These are phyloP conservation scores for Autographa pulchrina DNA, from an alignment of 2,888 invertebrate species.

Conservation along the genomic window DNA sequence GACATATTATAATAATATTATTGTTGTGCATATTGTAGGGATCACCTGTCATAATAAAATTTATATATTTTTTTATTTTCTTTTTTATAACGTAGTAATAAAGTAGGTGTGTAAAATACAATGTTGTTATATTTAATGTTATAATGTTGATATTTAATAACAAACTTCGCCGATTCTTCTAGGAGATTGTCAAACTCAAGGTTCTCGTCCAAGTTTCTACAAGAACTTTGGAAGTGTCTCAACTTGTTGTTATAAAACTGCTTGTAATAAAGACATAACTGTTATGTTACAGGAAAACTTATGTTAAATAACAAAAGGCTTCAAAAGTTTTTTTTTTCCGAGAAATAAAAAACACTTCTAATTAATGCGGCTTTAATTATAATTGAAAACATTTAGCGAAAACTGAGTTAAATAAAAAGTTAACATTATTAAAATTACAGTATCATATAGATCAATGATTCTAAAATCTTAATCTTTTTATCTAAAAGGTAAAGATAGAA, in stretches of 20 bases:
- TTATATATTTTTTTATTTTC: too few relatives aligned
- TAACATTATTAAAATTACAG: too few relatives aligned
- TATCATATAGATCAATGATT: too few relatives aligned
- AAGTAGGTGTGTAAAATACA: too few relatives aligned
- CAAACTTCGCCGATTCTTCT: slow-evolving; percentile 27
- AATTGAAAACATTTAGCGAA: background rate
- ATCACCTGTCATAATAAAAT: too few relatives aligned
- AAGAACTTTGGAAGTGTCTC: slow-evolving; percentile 28
- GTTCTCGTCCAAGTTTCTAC: slow-evolving; percentile 18
- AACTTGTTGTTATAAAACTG: slow-evolving; percentile 26
- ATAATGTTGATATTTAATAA: background rate
- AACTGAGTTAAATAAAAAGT: too few relatives aligned
- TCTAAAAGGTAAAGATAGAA: too few relatives aligned
- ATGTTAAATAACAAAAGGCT: background rate
- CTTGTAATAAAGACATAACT: slow-evolving; percentile 33
- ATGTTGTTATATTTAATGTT: background rate
- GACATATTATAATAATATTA: slow-evolving; percentile 21
- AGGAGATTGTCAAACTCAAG: slow-evolving; percentile 20
- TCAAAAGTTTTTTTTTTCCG: too few relatives aligned
- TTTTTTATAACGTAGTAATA: too few relatives aligned
- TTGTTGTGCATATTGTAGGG: background rate
- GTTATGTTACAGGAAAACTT: slow-evolving; percentile 12
- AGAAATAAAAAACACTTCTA: too few relatives aligned
- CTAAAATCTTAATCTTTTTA: too few relatives aligned
- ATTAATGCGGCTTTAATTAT: too few relatives aligned